Percentiles rank a stretch among this genome's conserved stretches.
These are phyloP conservation scores for Lissocephala sabroskyi DNA, from an alignment of 2,888 invertebrate genomes.

Conservation along the genomic window DNA sequence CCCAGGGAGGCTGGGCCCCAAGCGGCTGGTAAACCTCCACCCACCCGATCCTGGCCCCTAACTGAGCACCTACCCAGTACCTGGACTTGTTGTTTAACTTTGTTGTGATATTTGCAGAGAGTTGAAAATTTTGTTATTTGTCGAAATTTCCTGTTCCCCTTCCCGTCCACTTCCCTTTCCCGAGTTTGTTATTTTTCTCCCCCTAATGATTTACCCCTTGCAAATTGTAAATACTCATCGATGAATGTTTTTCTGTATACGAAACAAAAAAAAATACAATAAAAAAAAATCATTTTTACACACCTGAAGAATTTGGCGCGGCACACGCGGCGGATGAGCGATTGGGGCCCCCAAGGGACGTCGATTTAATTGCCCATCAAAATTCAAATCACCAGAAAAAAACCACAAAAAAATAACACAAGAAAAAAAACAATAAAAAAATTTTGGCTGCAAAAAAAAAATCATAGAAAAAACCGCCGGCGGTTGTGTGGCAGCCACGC, in stretches of 20 bases:
- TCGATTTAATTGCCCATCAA: too few species aligned
- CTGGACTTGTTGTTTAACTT: conserved; percentile 4
- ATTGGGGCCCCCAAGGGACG: too few species aligned
- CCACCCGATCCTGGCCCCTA: not conserved
- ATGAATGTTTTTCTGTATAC: not conserved
- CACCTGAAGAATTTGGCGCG: too few species aligned
- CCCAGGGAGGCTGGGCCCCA: not conserved
- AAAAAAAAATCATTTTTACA: not conserved
- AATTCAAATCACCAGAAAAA: too few species aligned
- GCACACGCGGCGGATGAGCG: too few species aligned
- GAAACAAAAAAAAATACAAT: not conserved
- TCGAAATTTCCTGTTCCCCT: too few species aligned
- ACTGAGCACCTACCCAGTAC: too few species aligned
- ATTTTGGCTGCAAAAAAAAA: too few species aligned
- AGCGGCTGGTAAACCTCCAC: conserved; percentile 3
- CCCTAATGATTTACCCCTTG: not conserved
- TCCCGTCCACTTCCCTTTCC: not conserved
- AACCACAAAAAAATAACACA: too few species aligned
- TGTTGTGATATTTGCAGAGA: conserved; percentile 15
- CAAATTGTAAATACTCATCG: conserved; percentile 1
- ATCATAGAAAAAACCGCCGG: too few species aligned
- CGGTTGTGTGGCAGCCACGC: too few species aligned
- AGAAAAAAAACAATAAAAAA: too few species aligned
- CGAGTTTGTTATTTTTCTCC: not conserved
- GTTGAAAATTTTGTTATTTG: conserved; percentile 1